phyloP scores from a whole-genome alignment of 30 jellyfish, hydroid and myxozoan species.

The Phacellophora camtschatica region DNA sequence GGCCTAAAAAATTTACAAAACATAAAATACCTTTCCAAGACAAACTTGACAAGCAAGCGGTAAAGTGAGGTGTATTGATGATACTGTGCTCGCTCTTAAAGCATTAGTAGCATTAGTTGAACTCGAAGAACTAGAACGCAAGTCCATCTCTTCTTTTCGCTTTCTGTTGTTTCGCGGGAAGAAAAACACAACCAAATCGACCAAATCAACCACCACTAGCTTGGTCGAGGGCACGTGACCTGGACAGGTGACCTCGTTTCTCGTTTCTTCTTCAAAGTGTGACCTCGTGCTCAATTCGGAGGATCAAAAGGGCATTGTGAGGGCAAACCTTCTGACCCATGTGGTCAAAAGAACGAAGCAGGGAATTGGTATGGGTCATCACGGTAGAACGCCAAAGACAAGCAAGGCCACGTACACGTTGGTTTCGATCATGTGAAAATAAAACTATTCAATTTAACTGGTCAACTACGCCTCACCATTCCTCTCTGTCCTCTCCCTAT shows the following conservation, averaged over 20 bases:
- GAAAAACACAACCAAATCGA: no score
- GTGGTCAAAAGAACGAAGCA: no score
- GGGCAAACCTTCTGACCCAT: no score
- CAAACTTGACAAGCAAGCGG: conserved; percentile 95
- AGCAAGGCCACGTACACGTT: no score
- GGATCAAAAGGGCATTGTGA: conserved; percentile 28
- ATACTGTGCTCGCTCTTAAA: conserved; percentile 20
- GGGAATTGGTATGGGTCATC: no score
- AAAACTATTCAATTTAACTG: no score
- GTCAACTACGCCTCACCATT: no score
- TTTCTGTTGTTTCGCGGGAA: no score
- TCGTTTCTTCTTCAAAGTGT: neutral
- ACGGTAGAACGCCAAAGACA: no score
- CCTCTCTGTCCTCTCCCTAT: no score
- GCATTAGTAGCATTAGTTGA: neutral
- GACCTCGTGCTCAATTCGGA: conserved; percentile 55
- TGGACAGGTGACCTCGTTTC: conserved; percentile 53
- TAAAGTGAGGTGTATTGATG: conserved; percentile 86
- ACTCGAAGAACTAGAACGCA: conserved; percentile 6
- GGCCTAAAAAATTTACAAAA: neutral
- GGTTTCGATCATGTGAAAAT: no score
- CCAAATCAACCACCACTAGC: neutral
- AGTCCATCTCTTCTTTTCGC: conserved; percentile 25
- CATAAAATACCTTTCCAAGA: conserved; percentile 83
- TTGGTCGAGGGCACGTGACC: conserved; percentile 62